Evolutionary conservation across 2,113 vertebrate species (phyloP).

Genomic region (Uropsilus gracilis): DNA sequence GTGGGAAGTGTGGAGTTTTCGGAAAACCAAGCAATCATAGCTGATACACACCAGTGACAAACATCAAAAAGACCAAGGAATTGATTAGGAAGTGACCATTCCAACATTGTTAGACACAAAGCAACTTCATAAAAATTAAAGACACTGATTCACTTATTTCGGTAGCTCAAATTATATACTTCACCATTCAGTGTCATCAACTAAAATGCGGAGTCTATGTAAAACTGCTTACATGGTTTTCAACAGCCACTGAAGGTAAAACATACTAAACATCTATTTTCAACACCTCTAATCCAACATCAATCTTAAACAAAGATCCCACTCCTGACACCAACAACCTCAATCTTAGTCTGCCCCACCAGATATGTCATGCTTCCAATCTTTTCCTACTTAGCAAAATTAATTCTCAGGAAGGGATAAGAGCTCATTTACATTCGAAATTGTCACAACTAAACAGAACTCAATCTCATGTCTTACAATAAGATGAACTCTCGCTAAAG

Average conservation of each 20-base stretch:
- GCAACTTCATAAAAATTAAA: constrained; percentile 19
- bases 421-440: constrained; percentile 22
- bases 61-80: background rate
- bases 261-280: background rate
- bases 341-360: background rate
- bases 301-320: background rate
- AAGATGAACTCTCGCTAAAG: background rate
- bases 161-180: background rate
- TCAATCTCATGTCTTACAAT: constrained; percentile 18
- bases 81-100: background rate
- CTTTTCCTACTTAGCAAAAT: constrained; percentile 17
- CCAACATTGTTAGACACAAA: background rate
- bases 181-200: background rate
- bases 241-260: background rate
- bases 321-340: too few species aligned
- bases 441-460: background rate
- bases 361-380: background rate
- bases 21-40: background rate
- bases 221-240: background rate
- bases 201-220: background rate
- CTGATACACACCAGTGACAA: background rate
- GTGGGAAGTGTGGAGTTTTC: background rate
- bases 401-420: background rate
- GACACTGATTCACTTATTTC: constrained; percentile 1
- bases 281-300: background rate